These are phyloP conservation scores for Athetis lepigone DNA, from an alignment of 2,888 invertebrate genomes.

Conservation along the genomic window DNA sequence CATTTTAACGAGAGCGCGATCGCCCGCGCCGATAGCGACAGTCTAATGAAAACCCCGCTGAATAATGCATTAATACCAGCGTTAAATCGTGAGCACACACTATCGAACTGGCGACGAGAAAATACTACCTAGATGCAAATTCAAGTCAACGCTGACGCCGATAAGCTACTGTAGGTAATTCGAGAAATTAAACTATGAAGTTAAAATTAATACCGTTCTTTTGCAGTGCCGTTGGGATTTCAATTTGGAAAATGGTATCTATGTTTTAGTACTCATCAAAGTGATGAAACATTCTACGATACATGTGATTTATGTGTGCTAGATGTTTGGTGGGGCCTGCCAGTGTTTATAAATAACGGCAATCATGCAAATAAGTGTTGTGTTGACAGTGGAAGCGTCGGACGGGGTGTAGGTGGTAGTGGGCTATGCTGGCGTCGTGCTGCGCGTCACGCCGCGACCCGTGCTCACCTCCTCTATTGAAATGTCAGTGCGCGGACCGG, in stretches of 20 bases:
- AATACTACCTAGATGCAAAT: constrained; percentile 87
- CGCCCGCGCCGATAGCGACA: constrained; percentile 85
- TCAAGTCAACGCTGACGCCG: constrained; percentile 84
- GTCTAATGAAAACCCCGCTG: constrained; percentile 89
- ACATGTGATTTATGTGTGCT: constrained; percentile 70
- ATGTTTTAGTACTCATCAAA: constrained; percentile 75
- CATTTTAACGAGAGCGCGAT: constrained; percentile 90
- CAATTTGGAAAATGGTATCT: constrained; percentile 71
- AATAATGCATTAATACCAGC: constrained; percentile 90
- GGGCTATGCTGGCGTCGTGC: constrained; percentile 81
- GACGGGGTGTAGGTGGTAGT: constrained; percentile 68
- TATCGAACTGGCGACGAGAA: constrained; percentile 85
- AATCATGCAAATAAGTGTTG: constrained; percentile 69
- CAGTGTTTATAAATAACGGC: constrained; percentile 68
- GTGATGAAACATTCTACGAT: constrained; percentile 70
- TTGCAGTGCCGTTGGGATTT: constrained; percentile 64
- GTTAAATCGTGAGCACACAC: constrained; percentile 90
- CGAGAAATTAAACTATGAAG: constrained; percentile 76
- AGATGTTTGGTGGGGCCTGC: constrained; percentile 51
- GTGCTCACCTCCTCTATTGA: constrained; percentile 89
- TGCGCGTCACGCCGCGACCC: constrained; percentile 85
- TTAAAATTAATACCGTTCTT: constrained; percentile 75
- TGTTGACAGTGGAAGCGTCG: constrained; percentile 60
- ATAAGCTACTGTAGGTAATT: constrained; percentile 84
- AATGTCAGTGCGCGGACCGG: constrained; percentile 88